These are phyloP conservation scores for Netelia melanura DNA, from an alignment of 2,888 invertebrate genomes.

Conservation along the genomic window DNA sequence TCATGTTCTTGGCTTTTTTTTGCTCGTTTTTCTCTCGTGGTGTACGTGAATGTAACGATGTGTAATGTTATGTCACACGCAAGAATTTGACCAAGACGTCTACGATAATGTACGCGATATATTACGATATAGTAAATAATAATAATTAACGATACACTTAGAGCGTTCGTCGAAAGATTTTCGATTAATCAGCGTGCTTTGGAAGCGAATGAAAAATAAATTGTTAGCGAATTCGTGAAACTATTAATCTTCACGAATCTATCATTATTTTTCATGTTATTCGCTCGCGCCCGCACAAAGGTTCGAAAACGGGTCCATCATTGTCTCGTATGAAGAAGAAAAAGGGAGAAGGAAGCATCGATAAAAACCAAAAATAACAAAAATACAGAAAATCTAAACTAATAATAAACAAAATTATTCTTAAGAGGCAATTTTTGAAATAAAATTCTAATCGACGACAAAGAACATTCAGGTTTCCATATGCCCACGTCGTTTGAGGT, in stretches of 20 bases:
- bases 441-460: neutral
- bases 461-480: neutral
- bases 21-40: slow-evolving; percentile 23
- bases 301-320: slow-evolving; percentile 79
- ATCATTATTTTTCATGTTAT: slow-evolving; percentile 11
- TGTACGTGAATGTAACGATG: slow-evolving; percentile 43
- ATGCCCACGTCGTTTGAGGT: slow-evolving; percentile 56
- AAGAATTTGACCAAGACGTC: slow-evolving; percentile 72
- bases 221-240: neutral
- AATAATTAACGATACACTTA: neutral
- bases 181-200: slow-evolving; percentile 31
- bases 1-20: neutral
- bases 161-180: slow-evolving; percentile 19
- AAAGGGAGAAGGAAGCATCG: slow-evolving; percentile 2
- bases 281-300: slow-evolving; percentile 72
- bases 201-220: neutral
- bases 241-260: neutral
- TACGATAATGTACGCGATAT: slow-evolving; percentile 43
- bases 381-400: neutral
- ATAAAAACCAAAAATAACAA: neutral
- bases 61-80: slow-evolving; percentile 57
- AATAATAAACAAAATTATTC: slow-evolving; percentile 18
- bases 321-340: slow-evolving; percentile 66
- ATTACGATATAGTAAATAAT: slow-evolving; percentile 2
- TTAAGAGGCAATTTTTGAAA: slow-evolving; percentile 4